Percentiles rank a stretch among this genome's conserved stretches.
These are phyloP conservation scores for Bradypodion pumilum DNA, from an alignment of 2,797 vertebrate species.

Conservation along the genomic window DNA sequence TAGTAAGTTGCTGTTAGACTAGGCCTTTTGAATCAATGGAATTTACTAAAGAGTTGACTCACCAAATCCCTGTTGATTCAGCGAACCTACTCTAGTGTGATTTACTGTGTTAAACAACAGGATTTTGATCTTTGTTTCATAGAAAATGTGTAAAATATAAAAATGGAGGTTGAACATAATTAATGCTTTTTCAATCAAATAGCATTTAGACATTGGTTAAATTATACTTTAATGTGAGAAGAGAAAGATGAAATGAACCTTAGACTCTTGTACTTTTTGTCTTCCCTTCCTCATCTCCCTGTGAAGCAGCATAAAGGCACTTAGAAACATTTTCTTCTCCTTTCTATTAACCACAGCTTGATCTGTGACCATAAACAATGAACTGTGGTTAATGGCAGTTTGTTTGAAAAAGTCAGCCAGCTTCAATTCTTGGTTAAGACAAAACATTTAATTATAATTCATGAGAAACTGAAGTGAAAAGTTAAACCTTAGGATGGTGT, in stretches of 20 bases:
- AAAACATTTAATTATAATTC: neutral
- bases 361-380: neutral
- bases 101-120: too few species aligned
- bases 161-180: neutral
- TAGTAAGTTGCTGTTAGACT: too few species aligned
- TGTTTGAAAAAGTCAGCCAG: neutral
- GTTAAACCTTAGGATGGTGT: neutral
- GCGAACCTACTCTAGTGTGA: too few species aligned
- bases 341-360: neutral
- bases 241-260: neutral
- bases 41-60: too few species aligned
- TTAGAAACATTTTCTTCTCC: neutral
- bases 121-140: neutral
- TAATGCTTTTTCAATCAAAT: neutral
- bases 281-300: too few species aligned
- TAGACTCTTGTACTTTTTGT: neutral
- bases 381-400: neutral
- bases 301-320: neutral
- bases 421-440: neutral
- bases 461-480: neutral
- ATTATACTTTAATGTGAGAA: neutral
- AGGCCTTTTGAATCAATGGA: too few species aligned
- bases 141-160: neutral
- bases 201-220: neutral
- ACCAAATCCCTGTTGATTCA: too few species aligned